Evolutionary conservation across 2,113 vertebrate genomes (phyloP).

Genomic region (Eupsittula cactorum): DNA sequence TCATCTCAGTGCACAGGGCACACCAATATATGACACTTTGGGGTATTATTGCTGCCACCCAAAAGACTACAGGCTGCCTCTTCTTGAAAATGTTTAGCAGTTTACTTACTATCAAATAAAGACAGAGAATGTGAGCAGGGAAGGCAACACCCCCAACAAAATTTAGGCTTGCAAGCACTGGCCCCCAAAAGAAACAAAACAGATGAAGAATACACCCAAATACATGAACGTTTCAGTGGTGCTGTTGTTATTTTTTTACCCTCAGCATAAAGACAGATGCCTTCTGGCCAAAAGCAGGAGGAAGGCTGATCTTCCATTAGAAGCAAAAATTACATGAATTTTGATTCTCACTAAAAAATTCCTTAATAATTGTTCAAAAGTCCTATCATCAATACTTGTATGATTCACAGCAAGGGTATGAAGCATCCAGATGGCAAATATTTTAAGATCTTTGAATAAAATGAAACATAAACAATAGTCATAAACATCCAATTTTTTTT

Average conservation of each 20-base stretch:
- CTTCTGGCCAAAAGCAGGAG: not conserved
- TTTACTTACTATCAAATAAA: not conserved
- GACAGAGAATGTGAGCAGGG: not conserved
- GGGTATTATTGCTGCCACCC: not conserved
- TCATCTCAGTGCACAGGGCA: not conserved
- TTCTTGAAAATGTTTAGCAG: not conserved
- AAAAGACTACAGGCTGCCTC: not conserved
- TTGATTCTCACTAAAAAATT: not conserved
- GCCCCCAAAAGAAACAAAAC: not conserved
- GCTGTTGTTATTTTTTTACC: not conserved
- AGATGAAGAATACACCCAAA: not conserved
- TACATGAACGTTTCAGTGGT: not conserved
- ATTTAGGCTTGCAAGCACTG: not conserved
- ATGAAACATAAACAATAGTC: not conserved
- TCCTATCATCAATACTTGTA: not conserved
- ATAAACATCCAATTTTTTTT: not conserved
- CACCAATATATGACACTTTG: not conserved
- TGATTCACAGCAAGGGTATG: not conserved
- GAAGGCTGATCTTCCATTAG: not conserved
- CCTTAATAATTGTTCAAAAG: not conserved
- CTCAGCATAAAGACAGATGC: not conserved
- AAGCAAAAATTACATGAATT: not conserved
- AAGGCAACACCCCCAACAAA: not conserved
- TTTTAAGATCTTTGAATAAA: not conserved
- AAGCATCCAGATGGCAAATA: not conserved